phyloP scores from a whole-genome alignment of 2,113 vertebrate species.

The rabbit (Oryctolagus cuniculus) region DNA sequence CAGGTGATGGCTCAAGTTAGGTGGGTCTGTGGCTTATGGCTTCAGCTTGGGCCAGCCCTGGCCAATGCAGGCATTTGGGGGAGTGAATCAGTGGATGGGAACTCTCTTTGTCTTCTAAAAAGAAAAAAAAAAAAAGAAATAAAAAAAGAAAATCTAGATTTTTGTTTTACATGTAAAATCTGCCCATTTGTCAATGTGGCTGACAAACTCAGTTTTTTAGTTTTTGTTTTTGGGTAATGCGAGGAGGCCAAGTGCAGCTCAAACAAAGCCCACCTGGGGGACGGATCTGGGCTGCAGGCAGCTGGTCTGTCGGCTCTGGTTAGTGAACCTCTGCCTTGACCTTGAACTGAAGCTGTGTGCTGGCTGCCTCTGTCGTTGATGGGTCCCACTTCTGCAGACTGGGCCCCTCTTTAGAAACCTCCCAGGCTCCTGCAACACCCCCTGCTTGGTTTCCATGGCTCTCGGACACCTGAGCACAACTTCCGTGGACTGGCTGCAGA shows the following conservation, averaged over 20 bases:
- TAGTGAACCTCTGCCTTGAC: slow-evolving; percentile 38
- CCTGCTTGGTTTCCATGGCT: neutral
- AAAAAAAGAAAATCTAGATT: no score
- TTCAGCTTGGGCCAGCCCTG: no score
- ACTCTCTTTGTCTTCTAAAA: no score
- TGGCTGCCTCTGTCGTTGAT: neutral
- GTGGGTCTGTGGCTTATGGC: no score
- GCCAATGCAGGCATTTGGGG: no score
- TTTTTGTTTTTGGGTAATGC: neutral
- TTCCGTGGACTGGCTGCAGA: neutral
- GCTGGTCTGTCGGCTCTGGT: neutral
- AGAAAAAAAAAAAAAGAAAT: no score
- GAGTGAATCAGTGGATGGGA: no score
- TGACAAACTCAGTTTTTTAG: slow-evolving; percentile 6
- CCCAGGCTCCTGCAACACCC: neutral
- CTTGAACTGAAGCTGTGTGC: neutral
- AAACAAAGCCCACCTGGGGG: slow-evolving; percentile 35
- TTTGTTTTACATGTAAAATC: neutral
- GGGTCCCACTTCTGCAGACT: neutral
- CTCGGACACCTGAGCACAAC: neutral
- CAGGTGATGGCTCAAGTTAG: no score
- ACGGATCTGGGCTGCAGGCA: neutral
- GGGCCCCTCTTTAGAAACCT: neutral
- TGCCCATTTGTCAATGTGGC: neutral
- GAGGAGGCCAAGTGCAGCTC: neutral